Base-by-base conservation (phyloP, 1,140 invertebrate species). In the Micrasema minimum region DNA sequence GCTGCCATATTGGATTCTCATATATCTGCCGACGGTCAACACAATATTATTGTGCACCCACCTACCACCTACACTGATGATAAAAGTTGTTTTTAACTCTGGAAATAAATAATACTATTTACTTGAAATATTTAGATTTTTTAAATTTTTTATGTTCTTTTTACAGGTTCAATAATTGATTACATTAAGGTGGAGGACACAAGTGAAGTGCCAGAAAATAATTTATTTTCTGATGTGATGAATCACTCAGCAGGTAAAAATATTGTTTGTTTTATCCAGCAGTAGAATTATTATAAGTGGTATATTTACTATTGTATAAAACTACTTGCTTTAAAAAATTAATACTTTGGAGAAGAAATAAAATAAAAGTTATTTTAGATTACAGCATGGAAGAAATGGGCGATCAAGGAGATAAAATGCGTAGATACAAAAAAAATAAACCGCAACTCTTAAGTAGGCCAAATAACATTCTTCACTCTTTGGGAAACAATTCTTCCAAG, bases 1-100 rank as follows among this genome's bases (percentile, higher is more conserved):
- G 69, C 35, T 16, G 69, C 69, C 16, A 48, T 71, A 16, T 31
- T 71, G n/a, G 62, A 71, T 12, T 66, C 69, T 45, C 43, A 12
- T 12, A 59, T 71, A 4, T 43, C 18, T 7, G 4, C 31, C 5
- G 37, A 66, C 31, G 69, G 69, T 2, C 46, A 65, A 7, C 61
- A 50, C 35, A 55, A 48, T 9, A 55, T 71, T 12, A 48, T 48
- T 12, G 61, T 66, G 1, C 61, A 66, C 38, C 43, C 69, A 31
- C 69, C 69, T 10, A 45, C 65, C 10, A 22, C 35, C 31, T 67
- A 41, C 35, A 18, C 51, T 11, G n/a, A 35, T 16, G 53, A 35
- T 18, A 57, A 57, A 50, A 3, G 48, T 50, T n/a, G n/a, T n/a
- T n/a, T 38, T 38, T 11, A 5, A 38, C 35, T 6, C 35, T 38